These are phyloP conservation scores for Phalera bucephala DNA, from an alignment of 2,888 invertebrate genomes.

Conservation along the genomic window DNA sequence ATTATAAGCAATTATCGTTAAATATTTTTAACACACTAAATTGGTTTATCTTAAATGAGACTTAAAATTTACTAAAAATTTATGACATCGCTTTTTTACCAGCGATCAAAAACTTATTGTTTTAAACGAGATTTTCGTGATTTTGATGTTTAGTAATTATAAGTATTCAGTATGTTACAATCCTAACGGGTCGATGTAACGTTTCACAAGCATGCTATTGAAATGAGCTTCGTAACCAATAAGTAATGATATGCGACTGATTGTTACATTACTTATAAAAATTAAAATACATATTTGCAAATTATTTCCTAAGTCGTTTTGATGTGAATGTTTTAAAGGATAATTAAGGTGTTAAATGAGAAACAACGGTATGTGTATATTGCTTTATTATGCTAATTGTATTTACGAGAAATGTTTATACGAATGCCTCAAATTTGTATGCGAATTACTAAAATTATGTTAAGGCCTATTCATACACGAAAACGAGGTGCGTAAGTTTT, in stretches of 20 bases:
- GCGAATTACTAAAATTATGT: slow-evolving; percentile 1
- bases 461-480: slow-evolving; percentile 18
- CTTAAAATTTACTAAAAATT: no score
- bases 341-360: slow-evolving; percentile 30
- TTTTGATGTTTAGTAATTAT: no score
- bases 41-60: no score
- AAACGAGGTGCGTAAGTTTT: background rate
- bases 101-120: no score
- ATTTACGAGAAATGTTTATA: background rate
- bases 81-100: no score
- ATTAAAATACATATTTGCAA: slow-evolving; percentile 15
- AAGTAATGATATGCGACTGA: slow-evolving; percentile 52
- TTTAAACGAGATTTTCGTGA: no score
- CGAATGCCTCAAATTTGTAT: background rate
- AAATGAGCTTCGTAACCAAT: slow-evolving; percentile 48
- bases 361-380: slow-evolving; percentile 21
- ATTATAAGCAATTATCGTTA: no score
- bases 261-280: slow-evolving; percentile 43
- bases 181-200: background rate
- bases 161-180: background rate
- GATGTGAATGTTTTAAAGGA: slow-evolving; percentile 28
- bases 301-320: slow-evolving; percentile 37
- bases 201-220: no score
- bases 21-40: no score
- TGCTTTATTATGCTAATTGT: slow-evolving; percentile 33